Evolutionary conservation across 2,888 invertebrate genomes (phyloP).

Genomic region (Pyrgus malvae): DNA sequence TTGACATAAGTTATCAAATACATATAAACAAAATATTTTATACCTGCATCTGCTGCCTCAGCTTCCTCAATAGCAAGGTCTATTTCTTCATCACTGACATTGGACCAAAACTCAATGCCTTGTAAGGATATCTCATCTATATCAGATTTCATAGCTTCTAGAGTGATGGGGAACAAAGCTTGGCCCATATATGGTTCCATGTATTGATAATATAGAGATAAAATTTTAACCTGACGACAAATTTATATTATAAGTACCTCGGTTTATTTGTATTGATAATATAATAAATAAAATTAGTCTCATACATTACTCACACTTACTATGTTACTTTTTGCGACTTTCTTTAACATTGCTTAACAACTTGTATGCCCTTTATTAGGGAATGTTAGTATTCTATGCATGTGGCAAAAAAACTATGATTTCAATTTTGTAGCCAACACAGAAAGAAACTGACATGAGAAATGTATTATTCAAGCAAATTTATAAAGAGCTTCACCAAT

Average conservation of each 20-base stretch:
- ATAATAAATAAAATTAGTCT: too few relatives aligned
- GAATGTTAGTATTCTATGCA: too few relatives aligned
- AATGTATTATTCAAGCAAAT: too few relatives aligned
- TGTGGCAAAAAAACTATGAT: too few relatives aligned
- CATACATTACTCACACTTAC: too few relatives aligned
- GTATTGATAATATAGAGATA: slow-evolving; percentile 98
- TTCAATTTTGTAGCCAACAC: too few relatives aligned
- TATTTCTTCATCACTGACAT: slow-evolving; percentile 99
- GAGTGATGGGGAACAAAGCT: slow-evolving; percentile 97
- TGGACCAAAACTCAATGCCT: slow-evolving; percentile 99
- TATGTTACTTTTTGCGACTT: too few relatives aligned
- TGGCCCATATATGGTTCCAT: slow-evolving; percentile 99
- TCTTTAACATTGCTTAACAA: too few relatives aligned
- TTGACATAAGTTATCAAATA: not conserved
- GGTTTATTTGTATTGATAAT: too few relatives aligned
- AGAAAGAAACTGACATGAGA: too few relatives aligned
- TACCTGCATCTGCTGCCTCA: slow-evolving; percentile 93
- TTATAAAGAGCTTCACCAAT: too few relatives aligned
- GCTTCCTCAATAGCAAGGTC: slow-evolving; percentile 96
- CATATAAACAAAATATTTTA: not conserved
- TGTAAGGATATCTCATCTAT: slow-evolving; percentile 97
- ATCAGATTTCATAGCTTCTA: slow-evolving; percentile 99
- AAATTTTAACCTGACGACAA: slow-evolving; percentile 87
- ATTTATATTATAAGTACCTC: not conserved
- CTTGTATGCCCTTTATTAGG: too few relatives aligned